phyloP scores from a whole-genome alignment of 2,888 invertebrate genomes.

The Sarcophaga caerulescens region DNA sequence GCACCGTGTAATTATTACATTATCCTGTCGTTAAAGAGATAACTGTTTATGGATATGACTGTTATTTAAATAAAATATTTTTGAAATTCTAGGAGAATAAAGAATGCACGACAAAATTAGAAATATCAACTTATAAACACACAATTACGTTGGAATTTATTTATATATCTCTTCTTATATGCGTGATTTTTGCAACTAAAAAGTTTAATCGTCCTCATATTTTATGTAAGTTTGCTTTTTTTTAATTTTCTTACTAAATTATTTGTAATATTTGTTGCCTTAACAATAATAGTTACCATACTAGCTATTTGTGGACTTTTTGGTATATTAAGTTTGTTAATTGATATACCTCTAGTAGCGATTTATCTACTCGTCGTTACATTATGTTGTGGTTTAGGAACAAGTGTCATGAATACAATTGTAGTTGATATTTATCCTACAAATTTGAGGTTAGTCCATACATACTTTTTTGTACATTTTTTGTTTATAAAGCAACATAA shows the following conservation, averaged over 20 bases:
- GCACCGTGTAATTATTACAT: too few relatives aligned
- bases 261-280: background rate
- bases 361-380: conserved; percentile 72
- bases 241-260: too few relatives aligned
- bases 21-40: too few relatives aligned
- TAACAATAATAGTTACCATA: conserved; percentile 64
- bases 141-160: conserved; percentile 74
- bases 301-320: conserved; percentile 70
- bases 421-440: conserved; percentile 78
- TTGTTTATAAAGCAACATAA: too few relatives aligned
- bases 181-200: conserved; percentile 71
- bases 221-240: conserved; percentile 69
- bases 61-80: too few relatives aligned
- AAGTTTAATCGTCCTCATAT: conserved; percentile 71
- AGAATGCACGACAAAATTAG: conserved; percentile 71
- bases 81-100: conserved; percentile 37
- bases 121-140: conserved; percentile 74
- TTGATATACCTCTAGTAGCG: conserved; percentile 70
- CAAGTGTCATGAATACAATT: conserved; percentile 75
- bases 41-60: too few relatives aligned
- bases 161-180: conserved; percentile 71
- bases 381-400: conserved; percentile 72
- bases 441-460: conserved; percentile 73
- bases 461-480: too few relatives aligned
- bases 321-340: conserved; percentile 70